phyloP scores from a whole-genome alignment of 1,140 invertebrate species.

The Ceratosolen solmsi region DNA sequence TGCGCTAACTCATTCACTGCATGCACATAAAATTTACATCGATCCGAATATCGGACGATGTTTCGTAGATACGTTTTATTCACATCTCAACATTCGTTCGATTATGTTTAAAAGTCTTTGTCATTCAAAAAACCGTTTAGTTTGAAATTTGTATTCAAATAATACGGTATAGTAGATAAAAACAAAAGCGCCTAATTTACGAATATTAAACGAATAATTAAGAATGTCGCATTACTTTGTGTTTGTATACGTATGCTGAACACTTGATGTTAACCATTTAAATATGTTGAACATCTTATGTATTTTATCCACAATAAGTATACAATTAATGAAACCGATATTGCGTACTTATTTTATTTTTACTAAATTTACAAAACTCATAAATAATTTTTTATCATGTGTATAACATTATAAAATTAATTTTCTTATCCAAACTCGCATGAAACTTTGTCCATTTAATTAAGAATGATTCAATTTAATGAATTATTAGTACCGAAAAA shows the following conservation, averaged over 20 bases:
- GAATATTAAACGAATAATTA: conserved; percentile 16
- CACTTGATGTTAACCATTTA: neutral
- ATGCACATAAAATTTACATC: conserved; percentile 43
- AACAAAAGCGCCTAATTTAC: conserved; percentile 7
- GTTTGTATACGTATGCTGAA: neutral
- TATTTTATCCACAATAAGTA: conserved; percentile 36
- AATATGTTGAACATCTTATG: neutral
- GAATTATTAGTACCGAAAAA: conserved; percentile 1
- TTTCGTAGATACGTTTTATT: conserved; percentile 15
- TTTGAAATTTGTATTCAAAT: conserved; percentile 2
- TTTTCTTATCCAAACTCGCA: neutral
- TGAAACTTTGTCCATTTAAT: conserved; percentile 1
- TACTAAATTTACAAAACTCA: conserved; percentile 23
- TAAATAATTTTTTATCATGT: neutral
- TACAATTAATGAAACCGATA: conserved; percentile 50
- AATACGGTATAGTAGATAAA: neutral
- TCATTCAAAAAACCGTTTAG: conserved; percentile 19
- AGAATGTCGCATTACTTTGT: conserved; percentile 7
- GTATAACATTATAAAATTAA: no score
- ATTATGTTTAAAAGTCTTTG: conserved; percentile 20
- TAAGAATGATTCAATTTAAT: neutral
- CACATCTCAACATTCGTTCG: conserved; percentile 9
- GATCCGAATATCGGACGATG: conserved; percentile 15
- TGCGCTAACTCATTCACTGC: conserved; percentile 55
- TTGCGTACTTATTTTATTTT: conserved; percentile 23